These are phyloP conservation scores for Nomada ruficornis DNA, from an alignment of 2,888 invertebrate species.

Conservation along the genomic window DNA sequence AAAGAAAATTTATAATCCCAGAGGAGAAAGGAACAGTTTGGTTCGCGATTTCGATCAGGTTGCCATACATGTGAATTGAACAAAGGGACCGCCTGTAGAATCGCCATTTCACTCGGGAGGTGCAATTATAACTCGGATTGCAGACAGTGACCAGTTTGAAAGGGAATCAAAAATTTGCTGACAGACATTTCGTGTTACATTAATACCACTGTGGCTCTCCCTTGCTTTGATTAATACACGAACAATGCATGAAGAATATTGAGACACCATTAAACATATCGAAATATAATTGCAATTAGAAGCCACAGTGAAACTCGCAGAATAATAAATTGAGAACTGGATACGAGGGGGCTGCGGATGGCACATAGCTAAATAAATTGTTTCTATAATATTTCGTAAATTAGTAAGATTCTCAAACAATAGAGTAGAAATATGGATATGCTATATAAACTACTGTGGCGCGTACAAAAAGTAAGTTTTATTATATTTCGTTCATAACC, in stretches of 20 bases:
- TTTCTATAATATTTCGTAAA: no score
- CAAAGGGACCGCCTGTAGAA: slow-evolving; percentile 9
- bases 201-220: not conserved
- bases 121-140: slow-evolving; percentile 38
- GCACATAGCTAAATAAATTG: not conserved
- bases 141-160: slow-evolving; percentile 26
- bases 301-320: not conserved
- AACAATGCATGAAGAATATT: not conserved
- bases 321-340: not conserved
- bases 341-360: no score
- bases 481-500: no score
- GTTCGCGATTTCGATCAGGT: not conserved
- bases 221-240: no score
- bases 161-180: slow-evolving; percentile 7
- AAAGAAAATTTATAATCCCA: not conserved
- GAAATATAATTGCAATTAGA: slow-evolving; percentile 13
- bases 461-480: no score
- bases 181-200: not conserved
- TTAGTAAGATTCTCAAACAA: not conserved
- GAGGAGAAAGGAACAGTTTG: slow-evolving; percentile 2
- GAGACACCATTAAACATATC: not conserved
- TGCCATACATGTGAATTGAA: slow-evolving; percentile 7
- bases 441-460: no score
- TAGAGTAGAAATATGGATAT: no score
- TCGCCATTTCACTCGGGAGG: slow-evolving; percentile 24